Evolutionary conservation across 1,140 invertebrate species (phyloP).

Genomic region (Drosophila triauraria): DNA sequence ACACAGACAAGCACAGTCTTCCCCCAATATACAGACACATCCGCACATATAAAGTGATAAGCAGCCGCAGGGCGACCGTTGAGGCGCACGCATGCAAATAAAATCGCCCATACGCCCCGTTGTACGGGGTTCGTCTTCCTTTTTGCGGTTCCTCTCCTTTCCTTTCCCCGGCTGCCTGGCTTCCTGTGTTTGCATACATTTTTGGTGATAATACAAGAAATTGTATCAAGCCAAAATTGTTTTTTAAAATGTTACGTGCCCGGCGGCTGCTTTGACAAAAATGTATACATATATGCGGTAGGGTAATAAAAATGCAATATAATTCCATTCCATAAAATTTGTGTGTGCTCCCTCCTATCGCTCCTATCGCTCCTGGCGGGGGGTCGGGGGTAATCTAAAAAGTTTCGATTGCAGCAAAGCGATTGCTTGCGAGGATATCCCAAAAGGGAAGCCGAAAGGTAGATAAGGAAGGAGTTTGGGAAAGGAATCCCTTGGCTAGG

Average conservation of each 20-base stretch:
- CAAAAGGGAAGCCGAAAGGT: conserved; percentile 2
- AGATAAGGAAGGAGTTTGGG: too few relatives aligned
- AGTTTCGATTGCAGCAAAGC: conserved; percentile 62
- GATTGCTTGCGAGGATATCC: conserved; percentile 12
- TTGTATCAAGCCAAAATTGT: conserved; percentile 77
- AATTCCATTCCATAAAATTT: conserved; percentile 66
- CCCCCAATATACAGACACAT: background rate
- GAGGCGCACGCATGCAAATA: conserved; percentile 66
- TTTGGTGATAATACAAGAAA: conserved; percentile 76
- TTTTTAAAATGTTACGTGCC: conserved; percentile 82
- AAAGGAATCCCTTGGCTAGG: conserved; percentile 7
- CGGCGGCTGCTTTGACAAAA: conserved; percentile 60
- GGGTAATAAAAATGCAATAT: conserved; percentile 83
- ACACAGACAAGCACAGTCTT: background rate
- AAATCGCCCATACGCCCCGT: conserved; percentile 74
- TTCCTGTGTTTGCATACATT: conserved; percentile 67
- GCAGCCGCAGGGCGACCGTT: conserved; percentile 62
- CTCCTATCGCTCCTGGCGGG: background rate
- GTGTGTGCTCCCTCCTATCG: conserved; percentile 13
- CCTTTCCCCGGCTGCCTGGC: background rate
- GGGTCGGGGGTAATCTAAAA: conserved; percentile 44
- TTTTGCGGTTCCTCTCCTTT: conserved; percentile 5
- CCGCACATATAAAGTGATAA: conserved; percentile 63
- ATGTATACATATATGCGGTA: conserved; percentile 38
- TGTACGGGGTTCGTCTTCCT: conserved; percentile 33